These are phyloP conservation scores for Haemorhous mexicanus DNA, from an alignment of 2,113 vertebrate genomes.

Conservation along the genomic window DNA sequence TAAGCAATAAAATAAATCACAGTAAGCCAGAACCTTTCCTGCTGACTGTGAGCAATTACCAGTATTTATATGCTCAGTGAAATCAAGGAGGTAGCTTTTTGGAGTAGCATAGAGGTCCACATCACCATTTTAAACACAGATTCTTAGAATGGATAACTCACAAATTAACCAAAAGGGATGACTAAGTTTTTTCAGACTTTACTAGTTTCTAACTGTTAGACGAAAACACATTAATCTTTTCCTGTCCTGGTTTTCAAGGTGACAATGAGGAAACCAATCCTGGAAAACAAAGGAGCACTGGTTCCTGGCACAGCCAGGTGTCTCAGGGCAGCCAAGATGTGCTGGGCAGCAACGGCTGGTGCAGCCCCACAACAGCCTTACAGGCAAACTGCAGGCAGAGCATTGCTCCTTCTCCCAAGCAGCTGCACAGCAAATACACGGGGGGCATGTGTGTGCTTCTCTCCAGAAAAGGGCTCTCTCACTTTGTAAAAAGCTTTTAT, in stretches of 20 bases:
- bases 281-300: background rate
- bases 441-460: background rate
- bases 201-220: background rate
- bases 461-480: background rate
- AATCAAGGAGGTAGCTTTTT: background rate
- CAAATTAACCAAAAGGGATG: background rate
- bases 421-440: background rate
- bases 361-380: background rate
- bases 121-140: background rate
- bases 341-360: background rate
- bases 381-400: background rate
- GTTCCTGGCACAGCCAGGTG: accelerated
- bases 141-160: background rate
- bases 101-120: background rate
- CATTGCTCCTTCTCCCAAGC: background rate
- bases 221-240: background rate
- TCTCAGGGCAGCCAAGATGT: background rate
- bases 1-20: conserved; percentile 19
- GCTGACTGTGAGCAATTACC: background rate
- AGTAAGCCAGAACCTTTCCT: background rate
- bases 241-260: background rate
- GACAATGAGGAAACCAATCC: background rate
- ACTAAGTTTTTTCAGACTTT: background rate
- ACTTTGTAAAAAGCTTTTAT: background rate
- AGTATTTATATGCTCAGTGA: background rate